Evolutionary conservation across 92 coral and sea anemone genomes (phyloP), one percentile per base, ranked within the genome.

Genomic region (Paragorgia papillata): DNA sequence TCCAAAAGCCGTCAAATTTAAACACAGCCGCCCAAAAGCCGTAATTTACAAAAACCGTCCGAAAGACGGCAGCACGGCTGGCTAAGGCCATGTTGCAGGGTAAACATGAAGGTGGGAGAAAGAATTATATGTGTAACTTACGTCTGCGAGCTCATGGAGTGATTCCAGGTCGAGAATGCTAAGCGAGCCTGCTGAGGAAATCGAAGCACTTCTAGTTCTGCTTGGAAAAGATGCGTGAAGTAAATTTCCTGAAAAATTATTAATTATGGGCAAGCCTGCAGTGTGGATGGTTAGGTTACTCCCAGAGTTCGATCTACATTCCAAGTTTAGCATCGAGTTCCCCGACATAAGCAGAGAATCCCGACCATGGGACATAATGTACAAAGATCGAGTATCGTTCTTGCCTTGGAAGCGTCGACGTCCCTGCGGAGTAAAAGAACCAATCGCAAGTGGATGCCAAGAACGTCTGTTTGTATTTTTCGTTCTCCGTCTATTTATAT

Each of bases 361-460:
- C 18, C 62, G 61, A 50, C 25, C 77, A 1, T 21, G 61, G 1
- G 77, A 27, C 77, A 70, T 53, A 29, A 70, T n/a, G 22, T 70
- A 70, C 77, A 70, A 31, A 5, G 77, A 70, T 25, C 77, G 55
- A 19, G 77, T 70, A 10, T 70, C 62, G 48, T 25, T 41, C 29
- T 33, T 13, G 9, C 51, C 63, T 20, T 9, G 22, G 31, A 28
- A 50, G 7, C 77, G 77, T 13, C 77, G 77, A 53, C 30, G 25
- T 24, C 62, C 50, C 33, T 50, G 77, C 55, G 77, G 77, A 50
- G 77, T 70, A 30, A 70, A 70, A 17, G 77, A 70, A 0, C 77
- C 77, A 21, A 70, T 70, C 14, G 77, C 77, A 34, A 50, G 46
- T 3, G 77, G 62, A 29, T 70, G 77, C 74, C 74, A 67, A 50